Evolutionary conservation across 2,888 invertebrate species (phyloP), one percentile per base, ranked within the genome.

Genomic region (Drosophila hamatofila): DNA sequence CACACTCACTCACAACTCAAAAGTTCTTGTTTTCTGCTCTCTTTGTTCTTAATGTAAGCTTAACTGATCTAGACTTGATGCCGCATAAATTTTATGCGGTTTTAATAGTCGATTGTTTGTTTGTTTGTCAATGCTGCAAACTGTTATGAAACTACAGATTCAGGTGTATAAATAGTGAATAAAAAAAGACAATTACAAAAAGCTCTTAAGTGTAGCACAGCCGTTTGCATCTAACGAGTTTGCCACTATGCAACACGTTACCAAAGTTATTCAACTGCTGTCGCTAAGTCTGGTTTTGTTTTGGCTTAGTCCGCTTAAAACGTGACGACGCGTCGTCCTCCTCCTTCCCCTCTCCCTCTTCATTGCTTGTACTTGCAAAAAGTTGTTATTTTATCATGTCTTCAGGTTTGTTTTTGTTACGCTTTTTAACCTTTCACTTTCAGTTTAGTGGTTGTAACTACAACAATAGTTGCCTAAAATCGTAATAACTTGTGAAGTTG

Each of bases 381-480:
- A 72, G 70, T 81, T 73, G 48, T 49, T 56, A 25, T 42, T 60
- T 30, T 67, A 69, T 71, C 52, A 61, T 18, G 41, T 49, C 49
- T 33, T 52, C 44, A 37, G 39, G 49, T 52, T 70, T 68, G 61
- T 72, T 46, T 49, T 30, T 49, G 18, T 30, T 27, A 49, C 64
- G 75, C 68, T 73, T 63, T 83, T 82, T 87, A 82, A 84, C 85
- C 87, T 87, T 87, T 86, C 87, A 78, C 83, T 87, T 86, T 88
- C 76, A 83, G 74, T 76, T 75, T 75, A 60, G 46, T 33, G 39
- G 35, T 25, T 60, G 63, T 30, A 37, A n/a, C 23, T 66, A 42
- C 42, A 44, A n/a, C 16, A 12, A n/a, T n/a, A 37, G n/a, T 37
- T 23, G n/a, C 25, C 39, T 18, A 39, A 54, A 54, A 54, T 27